phyloP scores from a whole-genome alignment of 1,140 invertebrate species.

The Drosophila prosaltans region DNA sequence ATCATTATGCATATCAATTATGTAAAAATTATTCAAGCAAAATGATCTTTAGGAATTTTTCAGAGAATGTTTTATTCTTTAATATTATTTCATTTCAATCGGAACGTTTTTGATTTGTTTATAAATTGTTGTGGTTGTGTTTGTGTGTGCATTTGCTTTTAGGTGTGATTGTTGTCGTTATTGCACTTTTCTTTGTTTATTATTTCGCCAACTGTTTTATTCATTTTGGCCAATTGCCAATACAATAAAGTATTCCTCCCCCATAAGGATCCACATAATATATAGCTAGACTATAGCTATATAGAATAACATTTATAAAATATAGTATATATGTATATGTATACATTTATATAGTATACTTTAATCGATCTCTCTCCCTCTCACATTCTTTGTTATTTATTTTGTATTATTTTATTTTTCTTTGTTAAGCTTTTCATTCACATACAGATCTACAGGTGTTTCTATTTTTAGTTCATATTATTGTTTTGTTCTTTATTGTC shows the following conservation, averaged over 20 bases:
- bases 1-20: not conserved
- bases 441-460: slow-evolving; percentile 41
- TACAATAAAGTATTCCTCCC: slow-evolving; percentile 16
- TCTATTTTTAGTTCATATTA: slow-evolving; percentile 25
- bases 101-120: slow-evolving; percentile 3
- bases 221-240: slow-evolving; percentile 57
- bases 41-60: not conserved
- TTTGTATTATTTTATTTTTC: slow-evolving; percentile 30
- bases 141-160: slow-evolving; percentile 3
- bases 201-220: slow-evolving; percentile 52
- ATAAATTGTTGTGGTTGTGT: not conserved
- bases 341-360: slow-evolving; percentile 33
- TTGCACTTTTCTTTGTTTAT: slow-evolving; percentile 58
- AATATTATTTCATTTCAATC: slow-evolving; percentile 8
- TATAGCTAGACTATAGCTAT: no score
- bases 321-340: not conserved
- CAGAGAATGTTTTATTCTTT: not conserved
- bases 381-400: slow-evolving; percentile 10
- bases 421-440: slow-evolving; percentile 35
- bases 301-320: no score
- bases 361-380: slow-evolving; percentile 1
- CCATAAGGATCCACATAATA: slow-evolving; percentile 39
- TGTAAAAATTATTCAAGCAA: not conserved
- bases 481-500: slow-evolving; percentile 10
- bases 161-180: slow-evolving; percentile 36